Conservation (phyloP, 2,888 invertebrate genomes). For the Arctia plantaginis region DNA sequence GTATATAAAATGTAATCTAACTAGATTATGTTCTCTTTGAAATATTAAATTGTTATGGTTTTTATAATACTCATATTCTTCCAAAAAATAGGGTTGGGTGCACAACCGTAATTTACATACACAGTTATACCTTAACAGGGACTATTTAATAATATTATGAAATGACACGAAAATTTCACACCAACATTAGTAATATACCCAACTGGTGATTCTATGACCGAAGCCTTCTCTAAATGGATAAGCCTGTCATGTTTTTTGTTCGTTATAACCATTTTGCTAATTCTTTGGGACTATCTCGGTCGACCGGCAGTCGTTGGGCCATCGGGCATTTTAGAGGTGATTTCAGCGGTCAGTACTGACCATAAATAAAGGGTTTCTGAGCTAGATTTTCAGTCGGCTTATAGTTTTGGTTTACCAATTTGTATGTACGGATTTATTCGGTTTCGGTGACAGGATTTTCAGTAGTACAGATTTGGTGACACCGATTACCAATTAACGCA, state of each 20-base stretch:
- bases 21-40: no score
- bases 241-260: slow-evolving; percentile 48
- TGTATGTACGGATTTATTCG: neutral
- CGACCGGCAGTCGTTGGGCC: slow-evolving; percentile 36
- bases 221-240: slow-evolving; percentile 35
- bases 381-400: slow-evolving; percentile 26
- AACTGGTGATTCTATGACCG: slow-evolving; percentile 38
- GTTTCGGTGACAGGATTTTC: neutral
- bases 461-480: neutral
- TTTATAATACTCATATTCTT: neutral
- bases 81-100: neutral
- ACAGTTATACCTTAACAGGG: slow-evolving; percentile 2
- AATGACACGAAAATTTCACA: slow-evolving; percentile 31
- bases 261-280: slow-evolving; percentile 47
- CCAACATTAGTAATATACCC: slow-evolving; percentile 13
- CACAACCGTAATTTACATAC: slow-evolving; percentile 6
- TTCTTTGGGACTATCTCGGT: slow-evolving; percentile 49
- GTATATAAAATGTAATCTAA: no score
- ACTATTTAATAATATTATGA: slow-evolving; percentile 27
- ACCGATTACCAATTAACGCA: neutral
- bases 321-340: slow-evolving; percentile 42
- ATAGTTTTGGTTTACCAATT: slow-evolving; percentile 19
- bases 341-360: slow-evolving; percentile 16
- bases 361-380: slow-evolving; percentile 40
- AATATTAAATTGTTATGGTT: no score